Evolutionary conservation across 2,888 invertebrate genomes (phyloP).

Genomic region (Euzophera pinguis): DNA sequence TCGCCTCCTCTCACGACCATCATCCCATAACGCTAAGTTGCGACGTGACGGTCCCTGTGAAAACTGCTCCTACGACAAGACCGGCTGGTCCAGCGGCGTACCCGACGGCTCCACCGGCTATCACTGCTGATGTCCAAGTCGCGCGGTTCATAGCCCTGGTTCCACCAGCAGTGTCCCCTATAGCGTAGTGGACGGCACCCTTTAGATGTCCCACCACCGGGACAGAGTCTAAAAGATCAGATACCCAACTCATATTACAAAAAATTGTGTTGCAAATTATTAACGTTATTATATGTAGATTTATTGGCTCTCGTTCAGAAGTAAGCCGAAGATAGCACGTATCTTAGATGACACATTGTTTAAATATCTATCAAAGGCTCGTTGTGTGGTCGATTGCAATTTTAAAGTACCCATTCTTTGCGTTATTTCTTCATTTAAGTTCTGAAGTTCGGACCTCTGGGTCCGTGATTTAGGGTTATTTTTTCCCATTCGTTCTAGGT

Average conservation of each 20-base stretch:
- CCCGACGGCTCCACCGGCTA: neutral
- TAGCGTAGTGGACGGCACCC: neutral
- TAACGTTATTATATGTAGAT: no score
- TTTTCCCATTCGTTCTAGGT: no score
- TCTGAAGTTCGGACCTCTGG: no score
- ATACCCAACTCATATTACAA: neutral
- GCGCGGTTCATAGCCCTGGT: conserved; percentile 1
- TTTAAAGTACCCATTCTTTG: neutral
- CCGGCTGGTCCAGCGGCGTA: neutral
- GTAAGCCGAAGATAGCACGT: neutral
- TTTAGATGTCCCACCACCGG: conserved; percentile 1
- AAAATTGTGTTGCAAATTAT: no score
- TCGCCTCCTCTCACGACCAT: no score
- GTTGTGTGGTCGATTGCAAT: neutral
- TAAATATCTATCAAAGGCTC: neutral
- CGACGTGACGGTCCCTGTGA: neutral
- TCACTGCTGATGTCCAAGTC: neutral
- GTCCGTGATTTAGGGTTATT: no score
- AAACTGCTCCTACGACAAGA: neutral
- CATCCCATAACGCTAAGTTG: conserved; percentile 1
- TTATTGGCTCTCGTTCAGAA: no score
- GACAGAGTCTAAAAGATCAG: neutral
- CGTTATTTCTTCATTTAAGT: neutral
- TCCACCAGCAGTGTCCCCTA: neutral
- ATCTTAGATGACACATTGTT: neutral